Percentiles rank a stretch among this genome's conserved stretches.
Conservation (phyloP, 1,140 invertebrate genomes). For the Atta cephalotes region DNA sequence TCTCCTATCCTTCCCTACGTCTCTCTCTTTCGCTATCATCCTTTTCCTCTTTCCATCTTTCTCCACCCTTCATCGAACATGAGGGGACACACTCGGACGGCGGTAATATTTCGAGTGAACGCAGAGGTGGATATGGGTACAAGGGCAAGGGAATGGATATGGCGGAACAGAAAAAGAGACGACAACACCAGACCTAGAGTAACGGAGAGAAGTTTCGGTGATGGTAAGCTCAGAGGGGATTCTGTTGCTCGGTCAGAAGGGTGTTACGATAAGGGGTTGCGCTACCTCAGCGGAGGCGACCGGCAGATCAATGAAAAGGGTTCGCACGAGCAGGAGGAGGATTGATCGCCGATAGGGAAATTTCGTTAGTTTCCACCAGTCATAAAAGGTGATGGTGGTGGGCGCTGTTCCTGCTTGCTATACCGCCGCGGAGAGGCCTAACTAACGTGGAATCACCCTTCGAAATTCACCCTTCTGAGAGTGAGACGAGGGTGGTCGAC, state of each 20-base stretch:
- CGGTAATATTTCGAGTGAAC: conserved; percentile 79
- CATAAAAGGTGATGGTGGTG: conserved; percentile 79
- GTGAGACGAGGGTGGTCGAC: conserved; percentile 79
- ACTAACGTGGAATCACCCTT: conserved; percentile 79
- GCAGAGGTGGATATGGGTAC: conserved; percentile 19
- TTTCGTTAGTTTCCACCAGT: conserved; percentile 84
- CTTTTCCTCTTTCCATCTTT: conserved; percentile 28
- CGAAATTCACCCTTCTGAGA: conserved; percentile 83
- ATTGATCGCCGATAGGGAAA: conserved; percentile 85
- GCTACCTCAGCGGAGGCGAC: conserved; percentile 76
- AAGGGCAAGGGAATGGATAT: conserved; percentile 21
- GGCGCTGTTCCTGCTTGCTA: conserved; percentile 67
- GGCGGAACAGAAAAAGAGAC: conserved; percentile 53
- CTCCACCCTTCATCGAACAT: conserved; percentile 59
- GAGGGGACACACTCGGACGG: conserved; percentile 69
- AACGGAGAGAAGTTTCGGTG: conserved; percentile 53
- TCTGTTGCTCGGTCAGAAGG: conserved; percentile 77
- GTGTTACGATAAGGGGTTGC: conserved; percentile 84
- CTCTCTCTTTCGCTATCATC: conserved; percentile 32
- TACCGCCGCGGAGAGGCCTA: conserved; percentile 78
- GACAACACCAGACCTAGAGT: conserved; percentile 49
- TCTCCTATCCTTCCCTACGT: conserved; percentile 31
- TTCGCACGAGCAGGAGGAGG: conserved; percentile 77
- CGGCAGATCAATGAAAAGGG: conserved; percentile 84
- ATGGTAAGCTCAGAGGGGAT: conserved; percentile 69